These are phyloP conservation scores for Hippoglossus stenolepis DNA, from an alignment of 2,113 vertebrate species.

Conservation along the genomic window DNA sequence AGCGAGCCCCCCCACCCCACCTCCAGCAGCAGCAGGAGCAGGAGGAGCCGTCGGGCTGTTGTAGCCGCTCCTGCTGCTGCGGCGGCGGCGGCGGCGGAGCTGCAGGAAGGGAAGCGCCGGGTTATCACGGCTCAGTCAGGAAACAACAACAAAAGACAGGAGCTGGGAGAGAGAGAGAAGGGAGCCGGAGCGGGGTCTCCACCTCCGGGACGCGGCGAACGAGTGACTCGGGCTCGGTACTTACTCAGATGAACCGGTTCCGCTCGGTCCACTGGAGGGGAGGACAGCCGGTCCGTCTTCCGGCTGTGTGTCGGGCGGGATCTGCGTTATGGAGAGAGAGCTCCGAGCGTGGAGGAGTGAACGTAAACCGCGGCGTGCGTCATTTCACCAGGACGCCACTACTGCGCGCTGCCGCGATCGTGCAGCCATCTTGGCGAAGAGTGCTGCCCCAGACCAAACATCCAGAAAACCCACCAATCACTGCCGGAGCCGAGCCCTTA, in stretches of 20 bases:
- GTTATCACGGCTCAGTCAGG: conserved; percentile 65
- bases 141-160: conserved; percentile 76
- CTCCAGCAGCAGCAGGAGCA: no score
- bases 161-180: not conserved
- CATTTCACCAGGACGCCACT: conserved; percentile 78
- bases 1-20: not conserved
- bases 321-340: conserved; percentile 68
- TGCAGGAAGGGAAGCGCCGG: conserved; percentile 60
- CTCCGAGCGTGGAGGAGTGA: conserved; percentile 63
- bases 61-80: not conserved
- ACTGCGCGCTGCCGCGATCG: conserved; percentile 64
- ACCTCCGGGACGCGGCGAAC: conserved; percentile 19
- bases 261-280: conserved; percentile 75
- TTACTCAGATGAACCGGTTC: conserved; percentile 81
- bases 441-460: conserved; percentile 30
- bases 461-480: not conserved
- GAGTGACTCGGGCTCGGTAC: conserved; percentile 43
- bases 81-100: conserved; percentile 17
- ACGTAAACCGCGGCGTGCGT: conserved; percentile 77
- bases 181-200: not conserved
- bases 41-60: no score
- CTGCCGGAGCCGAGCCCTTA: no score
- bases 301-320: conserved; percentile 74
- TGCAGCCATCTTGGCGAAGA: conserved; percentile 81
- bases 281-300: conserved; percentile 59